phyloP scores from a whole-genome alignment of 2,888 invertebrate species.

The Gymnoscelis rufifasciata region DNA sequence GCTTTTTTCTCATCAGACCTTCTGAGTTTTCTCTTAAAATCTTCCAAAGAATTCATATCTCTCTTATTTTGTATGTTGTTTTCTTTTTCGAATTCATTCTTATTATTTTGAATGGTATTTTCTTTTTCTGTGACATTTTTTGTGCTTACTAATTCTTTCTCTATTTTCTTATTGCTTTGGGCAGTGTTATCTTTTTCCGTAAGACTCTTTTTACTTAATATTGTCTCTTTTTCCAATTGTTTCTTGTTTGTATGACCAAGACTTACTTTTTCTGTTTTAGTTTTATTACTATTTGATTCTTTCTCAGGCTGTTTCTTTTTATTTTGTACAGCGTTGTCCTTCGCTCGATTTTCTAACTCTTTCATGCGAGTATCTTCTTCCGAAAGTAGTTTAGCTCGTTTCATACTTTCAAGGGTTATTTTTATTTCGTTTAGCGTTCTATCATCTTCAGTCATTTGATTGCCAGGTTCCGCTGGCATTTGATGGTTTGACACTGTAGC shows the following conservation, averaged over 20 bases:
- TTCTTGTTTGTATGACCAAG: too few species aligned
- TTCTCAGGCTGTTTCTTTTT: neutral
- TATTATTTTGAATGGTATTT: neutral
- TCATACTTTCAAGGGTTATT: neutral
- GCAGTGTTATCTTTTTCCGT: too few species aligned
- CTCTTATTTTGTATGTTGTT: too few species aligned
- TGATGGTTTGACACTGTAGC: neutral
- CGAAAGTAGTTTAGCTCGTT: neutral
- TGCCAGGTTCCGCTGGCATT: neutral
- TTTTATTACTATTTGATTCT: too few species aligned
- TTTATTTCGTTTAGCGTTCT: neutral
- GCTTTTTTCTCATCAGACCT: too few species aligned
- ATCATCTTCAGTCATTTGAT: neutral
- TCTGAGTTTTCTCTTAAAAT: too few species aligned
- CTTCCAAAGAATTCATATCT: too few species aligned
- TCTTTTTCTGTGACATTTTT: neutral
- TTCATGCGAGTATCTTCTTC: neutral
- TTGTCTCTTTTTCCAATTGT: too few species aligned
- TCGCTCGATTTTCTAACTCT: neutral
- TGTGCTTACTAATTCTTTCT: too few species aligned
- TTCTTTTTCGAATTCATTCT: neutral
- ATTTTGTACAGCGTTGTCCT: neutral
- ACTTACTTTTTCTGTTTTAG: too few species aligned
- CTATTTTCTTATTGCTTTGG: too few species aligned
- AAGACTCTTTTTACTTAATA: too few species aligned